A percentile compares a stretch with the other conserved stretches of the same genome.
Evolutionary conservation across 1,140 invertebrate genomes (phyloP).

Genomic region (Bombus consobrinus): DNA sequence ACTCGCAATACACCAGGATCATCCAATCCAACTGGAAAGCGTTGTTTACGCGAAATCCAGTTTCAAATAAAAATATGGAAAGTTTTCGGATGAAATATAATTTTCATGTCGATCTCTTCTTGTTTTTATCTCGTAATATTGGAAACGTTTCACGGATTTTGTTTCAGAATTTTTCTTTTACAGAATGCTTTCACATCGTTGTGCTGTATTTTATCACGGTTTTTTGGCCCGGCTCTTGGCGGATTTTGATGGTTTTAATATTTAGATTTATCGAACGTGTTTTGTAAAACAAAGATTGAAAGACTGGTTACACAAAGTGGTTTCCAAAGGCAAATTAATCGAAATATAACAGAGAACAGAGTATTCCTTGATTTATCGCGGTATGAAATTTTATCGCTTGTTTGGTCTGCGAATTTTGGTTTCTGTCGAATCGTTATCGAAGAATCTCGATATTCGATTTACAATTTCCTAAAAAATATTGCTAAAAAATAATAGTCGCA

Average conservation of each 20-base stretch:
- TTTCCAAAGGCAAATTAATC: conserved; percentile 15
- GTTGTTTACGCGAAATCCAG: background rate
- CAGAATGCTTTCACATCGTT: background rate
- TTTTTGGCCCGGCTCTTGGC: background rate
- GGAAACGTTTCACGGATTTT: background rate
- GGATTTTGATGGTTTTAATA: background rate
- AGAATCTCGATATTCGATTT: background rate
- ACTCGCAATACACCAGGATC: background rate
- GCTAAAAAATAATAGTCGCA: too few relatives aligned
- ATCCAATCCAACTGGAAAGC: too few relatives aligned
- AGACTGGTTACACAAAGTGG: background rate
- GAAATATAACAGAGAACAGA: conserved; percentile 3
- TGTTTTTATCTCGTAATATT: background rate
- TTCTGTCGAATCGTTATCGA: background rate
- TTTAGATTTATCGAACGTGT: background rate
- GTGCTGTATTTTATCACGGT: background rate
- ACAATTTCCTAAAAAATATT: background rate
- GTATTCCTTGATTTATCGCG: conserved; percentile 19
- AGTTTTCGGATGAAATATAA: background rate
- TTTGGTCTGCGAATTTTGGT: background rate
- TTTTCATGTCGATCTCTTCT: background rate
- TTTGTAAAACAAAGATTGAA: background rate
- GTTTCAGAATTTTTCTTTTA: background rate
- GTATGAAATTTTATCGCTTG: conserved; percentile 13
- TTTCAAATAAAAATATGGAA: background rate